Conservation (phyloP, 2,888 invertebrate genomes). For the Ommatoiulus sabulosus region DNA sequence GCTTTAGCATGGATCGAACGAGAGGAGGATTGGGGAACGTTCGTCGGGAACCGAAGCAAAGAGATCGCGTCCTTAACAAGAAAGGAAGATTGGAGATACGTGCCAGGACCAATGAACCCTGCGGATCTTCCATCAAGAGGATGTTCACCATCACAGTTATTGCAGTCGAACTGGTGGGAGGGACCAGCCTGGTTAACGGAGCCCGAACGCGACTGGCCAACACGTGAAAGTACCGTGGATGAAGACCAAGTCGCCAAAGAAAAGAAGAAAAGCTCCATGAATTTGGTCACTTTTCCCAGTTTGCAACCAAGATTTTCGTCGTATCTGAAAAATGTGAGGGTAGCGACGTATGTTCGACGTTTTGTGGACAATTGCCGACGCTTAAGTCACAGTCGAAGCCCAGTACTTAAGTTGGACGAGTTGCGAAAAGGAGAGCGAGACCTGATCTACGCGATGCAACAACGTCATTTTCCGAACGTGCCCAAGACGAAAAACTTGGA, state of each 20-base stretch:
- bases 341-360: background rate
- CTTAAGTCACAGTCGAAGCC: background rate
- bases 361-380: background rate
- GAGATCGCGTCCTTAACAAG: background rate
- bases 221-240: background rate
- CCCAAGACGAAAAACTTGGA: background rate
- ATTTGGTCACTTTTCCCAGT: background rate
- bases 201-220: background rate
- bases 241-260: background rate
- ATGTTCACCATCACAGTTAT: background rate
- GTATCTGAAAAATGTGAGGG: slow-evolving; percentile 34
- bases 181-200: background rate
- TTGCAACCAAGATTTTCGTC: background rate
- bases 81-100: background rate
- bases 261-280: background rate
- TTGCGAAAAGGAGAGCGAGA: slow-evolving; percentile 13
- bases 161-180: background rate
- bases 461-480: background rate
- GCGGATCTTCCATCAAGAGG: no score
- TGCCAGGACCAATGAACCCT: no score
- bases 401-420: slow-evolving; percentile 13
- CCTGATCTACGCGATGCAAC: slow-evolving; percentile 11
- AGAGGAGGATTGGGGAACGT: background rate
- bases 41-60: background rate
- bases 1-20: background rate